Percentiles rank a stretch among this genome's conserved stretches.
Evolutionary conservation across 2,113 vertebrate genomes (phyloP).

Genomic region (Psephotus haematonotus): DNA sequence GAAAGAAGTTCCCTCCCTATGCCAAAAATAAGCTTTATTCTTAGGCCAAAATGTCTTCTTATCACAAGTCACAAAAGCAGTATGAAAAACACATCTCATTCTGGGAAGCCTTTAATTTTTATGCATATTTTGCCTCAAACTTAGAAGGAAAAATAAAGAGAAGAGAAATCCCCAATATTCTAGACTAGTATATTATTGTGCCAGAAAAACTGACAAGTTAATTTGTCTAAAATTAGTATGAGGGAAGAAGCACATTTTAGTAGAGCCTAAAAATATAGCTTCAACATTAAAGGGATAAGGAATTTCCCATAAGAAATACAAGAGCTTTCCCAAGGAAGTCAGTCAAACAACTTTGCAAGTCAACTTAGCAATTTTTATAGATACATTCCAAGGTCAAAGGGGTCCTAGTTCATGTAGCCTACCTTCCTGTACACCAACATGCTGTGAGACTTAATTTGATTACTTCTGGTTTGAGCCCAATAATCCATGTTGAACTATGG

Average conservation of each 20-base stretch:
- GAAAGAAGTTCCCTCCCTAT: neutral
- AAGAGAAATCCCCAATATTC: neutral
- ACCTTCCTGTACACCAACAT: neutral
- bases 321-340: neutral
- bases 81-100: neutral
- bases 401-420: neutral
- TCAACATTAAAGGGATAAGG: neutral
- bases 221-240: constrained; percentile 10
- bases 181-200: neutral
- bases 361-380: neutral
- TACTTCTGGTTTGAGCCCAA: neutral
- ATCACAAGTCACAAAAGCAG: constrained; percentile 5
- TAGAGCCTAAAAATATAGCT: neutral
- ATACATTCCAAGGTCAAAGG: neutral
- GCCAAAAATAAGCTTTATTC: neutral
- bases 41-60: neutral
- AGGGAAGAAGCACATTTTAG: neutral
- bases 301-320: neutral
- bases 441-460: neutral
- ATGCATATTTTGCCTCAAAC: neutral
- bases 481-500: neutral
- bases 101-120: constrained; percentile 3
- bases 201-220: constrained; percentile 4
- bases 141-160: constrained; percentile 8
- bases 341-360: neutral